Conservation (phyloP, 2,888 invertebrate species). For the Galerucella pusilla region DNA sequence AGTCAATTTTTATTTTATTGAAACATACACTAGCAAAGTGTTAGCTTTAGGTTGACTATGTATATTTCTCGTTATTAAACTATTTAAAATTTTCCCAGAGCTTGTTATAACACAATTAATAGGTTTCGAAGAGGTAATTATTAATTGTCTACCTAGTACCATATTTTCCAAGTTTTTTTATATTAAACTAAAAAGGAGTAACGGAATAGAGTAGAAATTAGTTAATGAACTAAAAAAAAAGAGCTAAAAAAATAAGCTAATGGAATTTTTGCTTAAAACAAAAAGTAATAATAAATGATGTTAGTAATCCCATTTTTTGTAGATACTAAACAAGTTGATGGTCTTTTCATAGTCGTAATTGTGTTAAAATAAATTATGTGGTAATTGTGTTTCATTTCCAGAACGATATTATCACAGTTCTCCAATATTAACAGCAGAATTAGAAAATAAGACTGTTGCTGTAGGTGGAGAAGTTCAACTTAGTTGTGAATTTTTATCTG, state of each 20-base stretch:
- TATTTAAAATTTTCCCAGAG: too few species aligned
- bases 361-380: slow-evolving; percentile 32
- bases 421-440: slow-evolving; percentile 82
- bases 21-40: neutral
- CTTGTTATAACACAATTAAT: too few species aligned
- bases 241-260: too few species aligned
- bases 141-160: too few species aligned
- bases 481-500: slow-evolving; percentile 85
- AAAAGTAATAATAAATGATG: slow-evolving; percentile 1
- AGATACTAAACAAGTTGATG: slow-evolving; percentile 30
- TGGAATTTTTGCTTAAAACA: too few species aligned
- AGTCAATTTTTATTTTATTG: slow-evolving; percentile 59
- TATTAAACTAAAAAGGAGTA: too few species aligned
- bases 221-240: too few species aligned
- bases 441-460: slow-evolving; percentile 80
- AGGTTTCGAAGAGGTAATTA: too few species aligned
- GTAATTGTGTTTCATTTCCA: slow-evolving; percentile 67
- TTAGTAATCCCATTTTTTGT: neutral
- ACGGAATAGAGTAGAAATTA: too few species aligned
- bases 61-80: too few species aligned
- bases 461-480: slow-evolving; percentile 80
- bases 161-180: too few species aligned
- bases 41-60: neutral
- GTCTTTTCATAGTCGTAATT: slow-evolving; percentile 16
- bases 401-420: slow-evolving; percentile 87